Conservation (phyloP, 2,113 vertebrate genomes). For the Tragelaphus scriptus region DNA sequence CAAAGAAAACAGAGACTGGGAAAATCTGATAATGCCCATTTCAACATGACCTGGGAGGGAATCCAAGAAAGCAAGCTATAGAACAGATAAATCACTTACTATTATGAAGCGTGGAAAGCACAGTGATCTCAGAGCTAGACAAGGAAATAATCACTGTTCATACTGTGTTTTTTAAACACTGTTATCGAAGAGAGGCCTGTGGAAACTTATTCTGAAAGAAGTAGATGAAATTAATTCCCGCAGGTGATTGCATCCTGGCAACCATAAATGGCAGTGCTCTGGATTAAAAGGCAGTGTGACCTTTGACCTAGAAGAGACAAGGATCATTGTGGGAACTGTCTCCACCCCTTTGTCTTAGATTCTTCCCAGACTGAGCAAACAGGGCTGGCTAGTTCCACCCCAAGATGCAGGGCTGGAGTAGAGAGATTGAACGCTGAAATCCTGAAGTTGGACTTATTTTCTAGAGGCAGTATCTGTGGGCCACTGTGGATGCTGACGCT, state of each 20-base stretch:
- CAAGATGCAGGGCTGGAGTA: background rate
- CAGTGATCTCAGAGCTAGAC: slow-evolving; percentile 22
- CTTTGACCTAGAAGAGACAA: background rate
- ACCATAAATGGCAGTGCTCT: background rate
- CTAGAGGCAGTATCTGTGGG: background rate
- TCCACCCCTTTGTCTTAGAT: background rate
- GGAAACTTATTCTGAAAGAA: background rate
- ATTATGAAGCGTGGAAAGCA: background rate
- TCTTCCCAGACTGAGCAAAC: background rate
- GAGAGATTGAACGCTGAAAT: background rate
- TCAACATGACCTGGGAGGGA: background rate
- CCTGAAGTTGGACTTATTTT: background rate
- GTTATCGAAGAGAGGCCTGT: background rate
- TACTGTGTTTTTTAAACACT: background rate
- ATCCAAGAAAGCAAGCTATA: slow-evolving; percentile 14
- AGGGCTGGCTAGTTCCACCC: background rate
- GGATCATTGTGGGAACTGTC: background rate
- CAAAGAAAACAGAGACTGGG: slow-evolving; percentile 20
- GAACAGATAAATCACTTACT: slow-evolving; percentile 31
- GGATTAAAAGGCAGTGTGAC: background rate
- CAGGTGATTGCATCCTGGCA: background rate
- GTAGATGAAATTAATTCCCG: background rate
- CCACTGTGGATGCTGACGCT: background rate
- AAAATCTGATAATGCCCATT: slow-evolving; percentile 34
- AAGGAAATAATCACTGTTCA: background rate